Evolutionary conservation across 2,113 vertebrate genomes (phyloP).

Genomic region (Lophius piscatorius): DNA sequence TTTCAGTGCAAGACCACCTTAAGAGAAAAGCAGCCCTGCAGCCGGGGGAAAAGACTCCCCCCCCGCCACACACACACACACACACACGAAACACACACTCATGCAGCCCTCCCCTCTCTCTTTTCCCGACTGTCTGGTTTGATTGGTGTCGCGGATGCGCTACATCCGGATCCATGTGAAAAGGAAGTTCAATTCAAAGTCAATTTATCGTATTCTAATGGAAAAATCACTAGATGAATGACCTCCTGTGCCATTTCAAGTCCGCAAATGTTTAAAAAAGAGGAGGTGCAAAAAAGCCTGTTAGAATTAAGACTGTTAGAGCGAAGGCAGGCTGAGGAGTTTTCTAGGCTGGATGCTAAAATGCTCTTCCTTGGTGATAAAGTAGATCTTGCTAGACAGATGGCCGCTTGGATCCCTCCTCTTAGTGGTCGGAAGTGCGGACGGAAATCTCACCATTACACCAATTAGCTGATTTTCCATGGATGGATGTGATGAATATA

Average conservation of each 20-base stretch:
- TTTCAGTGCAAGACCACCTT: slow-evolving; percentile 68
- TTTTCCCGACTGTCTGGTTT: slow-evolving; percentile 77
- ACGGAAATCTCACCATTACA: slow-evolving; percentile 72
- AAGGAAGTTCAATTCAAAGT: slow-evolving; percentile 80
- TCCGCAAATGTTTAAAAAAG: slow-evolving; percentile 34
- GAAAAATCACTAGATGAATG: slow-evolving; percentile 77
- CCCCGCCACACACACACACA: neutral
- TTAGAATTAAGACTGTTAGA: slow-evolving; percentile 18
- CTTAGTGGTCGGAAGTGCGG: slow-evolving; percentile 66
- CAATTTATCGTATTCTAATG: slow-evolving; percentile 82
- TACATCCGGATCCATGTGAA: slow-evolving; percentile 80
- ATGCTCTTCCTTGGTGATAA: slow-evolving; percentile 40
- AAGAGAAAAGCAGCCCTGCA: slow-evolving; percentile 66
- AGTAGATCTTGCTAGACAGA: slow-evolving; percentile 48
- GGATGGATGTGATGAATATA: slow-evolving; percentile 59
- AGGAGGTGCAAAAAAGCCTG: neutral
- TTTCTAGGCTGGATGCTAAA: slow-evolving; percentile 18
- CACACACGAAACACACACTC: too few species aligned
- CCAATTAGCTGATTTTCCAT: slow-evolving; percentile 71
- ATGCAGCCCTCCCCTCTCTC: slow-evolving; percentile 21
- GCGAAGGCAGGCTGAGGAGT: slow-evolving; percentile 9
- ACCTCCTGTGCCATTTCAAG: slow-evolving; percentile 54
- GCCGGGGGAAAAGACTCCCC: slow-evolving; percentile 52
- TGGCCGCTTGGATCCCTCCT: slow-evolving; percentile 53
- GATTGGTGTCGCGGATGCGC: slow-evolving; percentile 80